These are phyloP conservation scores for Lacerta bilineata DNA, from an alignment of 2,797 vertebrate genomes.

Conservation along the genomic window DNA sequence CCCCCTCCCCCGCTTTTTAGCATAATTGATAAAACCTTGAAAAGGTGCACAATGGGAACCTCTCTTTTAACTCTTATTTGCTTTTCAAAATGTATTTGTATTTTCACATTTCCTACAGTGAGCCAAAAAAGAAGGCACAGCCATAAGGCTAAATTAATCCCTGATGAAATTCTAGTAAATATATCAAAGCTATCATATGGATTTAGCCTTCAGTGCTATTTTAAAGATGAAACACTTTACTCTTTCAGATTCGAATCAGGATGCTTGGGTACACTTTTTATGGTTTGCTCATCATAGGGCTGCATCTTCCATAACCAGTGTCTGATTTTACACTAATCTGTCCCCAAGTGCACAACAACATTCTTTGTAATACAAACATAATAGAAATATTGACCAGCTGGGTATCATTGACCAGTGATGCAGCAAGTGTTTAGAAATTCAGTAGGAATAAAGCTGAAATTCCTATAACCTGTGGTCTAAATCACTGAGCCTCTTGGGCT, in stretches of 20 bases:
- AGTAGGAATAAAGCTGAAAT: neutral
- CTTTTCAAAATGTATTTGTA: neutral
- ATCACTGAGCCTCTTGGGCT: no score
- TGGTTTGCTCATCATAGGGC: neutral
- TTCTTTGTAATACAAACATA: neutral
- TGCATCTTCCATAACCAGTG: neutral
- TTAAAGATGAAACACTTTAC: neutral
- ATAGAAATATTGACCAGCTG: neutral
- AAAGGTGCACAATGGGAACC: neutral
- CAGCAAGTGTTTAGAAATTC: neutral
- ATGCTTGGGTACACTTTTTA: neutral
- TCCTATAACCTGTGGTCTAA: no score
- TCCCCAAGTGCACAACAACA: neutral
- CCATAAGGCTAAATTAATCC: neutral
- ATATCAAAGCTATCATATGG: neutral
- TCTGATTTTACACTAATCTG: neutral
- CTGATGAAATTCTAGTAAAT: neutral
- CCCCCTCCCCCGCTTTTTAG: neutral
- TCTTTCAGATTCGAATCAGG: neutral
- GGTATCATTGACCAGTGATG: neutral
- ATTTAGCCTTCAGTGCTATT: neutral
- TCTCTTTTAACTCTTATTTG: slow-evolving; percentile 1
- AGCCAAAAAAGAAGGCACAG: slow-evolving; percentile 17
- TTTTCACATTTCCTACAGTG: neutral
- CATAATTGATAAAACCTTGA: slow-evolving; percentile 17